Evolutionary conservation across 37 sponge, comb jelly and placozoan genomes (phyloP).

Genomic region (Hexactinellida sp.): DNA sequence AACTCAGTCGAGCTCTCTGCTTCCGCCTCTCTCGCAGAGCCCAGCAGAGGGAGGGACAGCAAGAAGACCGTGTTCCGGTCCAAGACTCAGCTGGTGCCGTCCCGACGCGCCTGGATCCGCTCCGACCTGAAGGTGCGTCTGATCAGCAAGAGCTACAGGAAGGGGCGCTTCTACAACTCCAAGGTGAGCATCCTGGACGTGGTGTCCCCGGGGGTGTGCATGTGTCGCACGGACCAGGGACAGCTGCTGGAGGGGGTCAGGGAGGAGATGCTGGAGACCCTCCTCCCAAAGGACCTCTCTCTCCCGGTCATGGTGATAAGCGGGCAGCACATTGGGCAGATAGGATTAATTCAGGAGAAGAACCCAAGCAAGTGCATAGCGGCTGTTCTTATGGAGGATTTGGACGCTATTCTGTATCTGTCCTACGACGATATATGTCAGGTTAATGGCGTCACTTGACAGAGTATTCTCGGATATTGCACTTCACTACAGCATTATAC

Average conservation of each 20-base stretch:
- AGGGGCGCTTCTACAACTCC: constrained; percentile 61
- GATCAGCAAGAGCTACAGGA: constrained; percentile 42
- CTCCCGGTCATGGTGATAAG: neutral
- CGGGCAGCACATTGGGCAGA: neutral
- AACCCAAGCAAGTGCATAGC: neutral
- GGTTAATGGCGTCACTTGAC: too few relatives aligned
- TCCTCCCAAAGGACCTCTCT: neutral
- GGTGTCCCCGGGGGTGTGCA: neutral
- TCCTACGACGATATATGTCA: neutral
- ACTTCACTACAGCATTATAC: too few relatives aligned
- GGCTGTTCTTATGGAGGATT: constrained; percentile 3
- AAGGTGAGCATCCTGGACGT: constrained; percentile 39
- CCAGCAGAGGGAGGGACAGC: neutral
- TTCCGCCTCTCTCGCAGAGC: neutral
- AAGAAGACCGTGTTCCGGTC: neutral
- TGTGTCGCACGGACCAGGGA: neutral
- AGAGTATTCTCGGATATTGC: too few relatives aligned
- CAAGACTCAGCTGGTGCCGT: neutral
- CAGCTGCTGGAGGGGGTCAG: neutral
- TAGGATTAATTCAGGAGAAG: neutral
- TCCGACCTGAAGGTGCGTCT: constrained; percentile 59
- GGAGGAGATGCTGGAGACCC: constrained; percentile 8
- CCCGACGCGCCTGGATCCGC: constrained; percentile 35
- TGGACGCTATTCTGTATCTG: neutral
- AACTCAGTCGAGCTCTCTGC: neutral